Conservation (phyloP, 1,140 invertebrate species). For the Tetramorium simillimum region DNA sequence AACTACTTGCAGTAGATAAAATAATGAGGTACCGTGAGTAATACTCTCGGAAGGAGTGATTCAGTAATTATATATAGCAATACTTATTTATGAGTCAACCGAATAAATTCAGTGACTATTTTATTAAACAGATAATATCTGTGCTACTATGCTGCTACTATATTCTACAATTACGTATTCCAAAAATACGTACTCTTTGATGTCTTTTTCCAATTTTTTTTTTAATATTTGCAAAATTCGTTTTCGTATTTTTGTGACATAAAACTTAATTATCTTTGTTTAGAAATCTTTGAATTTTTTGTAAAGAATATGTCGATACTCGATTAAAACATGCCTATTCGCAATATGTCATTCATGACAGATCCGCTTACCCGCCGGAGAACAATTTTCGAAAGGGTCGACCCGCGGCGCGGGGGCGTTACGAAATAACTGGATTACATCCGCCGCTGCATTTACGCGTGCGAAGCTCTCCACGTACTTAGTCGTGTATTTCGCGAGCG, state of each 20-base stretch:
- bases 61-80: too few relatives aligned
- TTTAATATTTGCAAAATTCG: neutral
- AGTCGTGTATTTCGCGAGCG: constrained; percentile 33
- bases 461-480: constrained; percentile 31
- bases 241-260: neutral
- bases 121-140: neutral
- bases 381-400: constrained; percentile 45
- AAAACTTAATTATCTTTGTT: neutral
- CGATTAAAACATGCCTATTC: neutral
- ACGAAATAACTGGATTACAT: constrained; percentile 48
- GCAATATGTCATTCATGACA: neutral
- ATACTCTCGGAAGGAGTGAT: too few relatives aligned
- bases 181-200: neutral
- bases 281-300: neutral
- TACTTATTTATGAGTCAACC: too few relatives aligned
- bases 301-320: neutral
- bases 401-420: neutral
- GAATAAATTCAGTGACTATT: neutral
- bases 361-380: neutral
- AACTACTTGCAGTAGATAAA: too few relatives aligned
- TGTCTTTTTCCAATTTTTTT: neutral
- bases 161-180: neutral
- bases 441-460: constrained; percentile 18
- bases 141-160: too few relatives aligned
- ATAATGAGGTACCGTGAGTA: too few relatives aligned